A percentile compares a stretch with the other conserved stretches of the same genome.
Conservation (phyloP, 1,140 invertebrate genomes). For the Megalopta genalis region DNA sequence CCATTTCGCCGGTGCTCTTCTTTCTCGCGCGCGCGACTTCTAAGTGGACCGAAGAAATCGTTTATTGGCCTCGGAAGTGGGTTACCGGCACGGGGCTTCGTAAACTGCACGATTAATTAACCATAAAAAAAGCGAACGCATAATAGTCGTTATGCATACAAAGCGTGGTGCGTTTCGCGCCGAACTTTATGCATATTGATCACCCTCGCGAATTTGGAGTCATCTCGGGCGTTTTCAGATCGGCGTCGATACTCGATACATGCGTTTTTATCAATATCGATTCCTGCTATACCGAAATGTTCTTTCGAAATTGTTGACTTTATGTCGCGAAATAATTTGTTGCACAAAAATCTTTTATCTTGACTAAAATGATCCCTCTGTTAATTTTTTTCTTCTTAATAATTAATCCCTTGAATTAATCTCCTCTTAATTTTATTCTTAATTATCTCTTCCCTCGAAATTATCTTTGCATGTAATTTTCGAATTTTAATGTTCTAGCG, state of each 20-base stretch:
- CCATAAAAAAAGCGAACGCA: constrained; percentile 28
- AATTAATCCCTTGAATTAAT: no score
- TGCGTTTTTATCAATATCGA: no score
- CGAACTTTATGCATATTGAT: not conserved
- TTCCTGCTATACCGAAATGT: no score
- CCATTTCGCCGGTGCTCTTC: constrained; percentile 24
- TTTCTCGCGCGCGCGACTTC: constrained; percentile 13
- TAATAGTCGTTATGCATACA: constrained; percentile 12
- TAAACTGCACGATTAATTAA: constrained; percentile 49
- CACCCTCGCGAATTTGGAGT: not conserved
- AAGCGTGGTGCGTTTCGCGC: not conserved
- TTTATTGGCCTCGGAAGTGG: constrained; percentile 48
- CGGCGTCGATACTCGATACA: not conserved
- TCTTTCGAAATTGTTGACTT: no score
- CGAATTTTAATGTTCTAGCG: no score
- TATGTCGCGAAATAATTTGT: no score
- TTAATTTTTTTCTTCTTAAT: no score
- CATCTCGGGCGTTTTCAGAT: not conserved
- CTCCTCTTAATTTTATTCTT: no score
- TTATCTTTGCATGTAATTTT: no score
- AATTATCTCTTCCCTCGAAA: no score
- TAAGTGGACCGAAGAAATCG: constrained; percentile 59
- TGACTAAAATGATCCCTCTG: no score
- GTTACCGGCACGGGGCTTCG: constrained; percentile 47
- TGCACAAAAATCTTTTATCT: no score